These are phyloP conservation scores for Diarsia brunnea DNA, from an alignment of 2,888 invertebrate species.

Conservation along the genomic window DNA sequence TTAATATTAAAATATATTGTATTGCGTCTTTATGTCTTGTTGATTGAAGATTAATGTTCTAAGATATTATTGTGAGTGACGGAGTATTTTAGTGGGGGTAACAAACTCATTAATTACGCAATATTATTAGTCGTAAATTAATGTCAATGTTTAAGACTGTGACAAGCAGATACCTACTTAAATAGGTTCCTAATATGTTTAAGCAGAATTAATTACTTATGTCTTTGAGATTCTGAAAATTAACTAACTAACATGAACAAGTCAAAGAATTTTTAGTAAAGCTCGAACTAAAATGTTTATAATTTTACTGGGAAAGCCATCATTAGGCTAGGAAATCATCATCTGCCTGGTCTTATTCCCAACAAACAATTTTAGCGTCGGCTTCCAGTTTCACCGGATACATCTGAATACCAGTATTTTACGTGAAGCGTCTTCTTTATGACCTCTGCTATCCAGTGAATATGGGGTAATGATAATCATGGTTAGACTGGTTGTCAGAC, in stretches of 20 bases:
- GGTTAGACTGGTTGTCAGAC: neutral
- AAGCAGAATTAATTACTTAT: neutral
- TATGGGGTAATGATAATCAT: too few species aligned
- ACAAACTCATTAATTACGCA: slow-evolving; percentile 18
- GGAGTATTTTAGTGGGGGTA: slow-evolving; percentile 1
- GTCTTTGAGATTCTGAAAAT: neutral
- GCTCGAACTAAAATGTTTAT: neutral
- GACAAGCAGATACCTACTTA: neutral
- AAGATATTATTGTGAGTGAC: slow-evolving; percentile 14
- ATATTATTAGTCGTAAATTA: slow-evolving; percentile 1
- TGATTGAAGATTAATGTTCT: slow-evolving; percentile 36
- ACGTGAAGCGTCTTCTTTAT: too few species aligned
- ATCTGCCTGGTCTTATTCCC: neutral
- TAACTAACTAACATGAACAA: neutral
- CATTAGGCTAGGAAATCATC: neutral
- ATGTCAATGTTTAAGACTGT: neutral
- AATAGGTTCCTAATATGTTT: neutral
- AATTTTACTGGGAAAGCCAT: neutral
- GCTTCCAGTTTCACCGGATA: neutral
- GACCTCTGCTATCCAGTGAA: too few species aligned
- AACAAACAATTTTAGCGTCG: neutral
- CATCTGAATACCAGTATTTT: neutral
- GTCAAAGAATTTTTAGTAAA: neutral
- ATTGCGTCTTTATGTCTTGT: slow-evolving; percentile 35
- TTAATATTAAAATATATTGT: slow-evolving; percentile 58